These are phyloP conservation scores for Octomys mimax DNA, from an alignment of 2,797 vertebrate genomes.

Conservation along the genomic window DNA sequence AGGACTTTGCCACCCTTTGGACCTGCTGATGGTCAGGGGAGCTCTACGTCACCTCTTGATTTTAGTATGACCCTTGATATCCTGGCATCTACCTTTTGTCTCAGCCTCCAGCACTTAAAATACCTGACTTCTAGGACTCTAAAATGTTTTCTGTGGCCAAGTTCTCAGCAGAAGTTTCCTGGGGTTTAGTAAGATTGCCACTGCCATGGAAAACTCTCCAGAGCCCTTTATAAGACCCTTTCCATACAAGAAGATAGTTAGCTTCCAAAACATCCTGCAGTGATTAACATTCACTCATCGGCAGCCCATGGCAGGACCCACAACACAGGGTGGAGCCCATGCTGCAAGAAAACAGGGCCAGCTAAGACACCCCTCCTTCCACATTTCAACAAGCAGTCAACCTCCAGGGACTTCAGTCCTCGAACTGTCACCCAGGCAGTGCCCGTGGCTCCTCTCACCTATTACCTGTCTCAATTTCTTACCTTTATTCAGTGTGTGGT, in stretches of 20 bases:
- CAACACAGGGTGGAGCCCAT: too few relatives aligned
- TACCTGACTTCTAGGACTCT: background rate
- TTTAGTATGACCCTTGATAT: rapidly evolving
- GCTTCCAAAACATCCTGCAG: background rate
- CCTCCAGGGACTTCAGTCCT: background rate
- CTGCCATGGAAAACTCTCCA: background rate
- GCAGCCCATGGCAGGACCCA: background rate
- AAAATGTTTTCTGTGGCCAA: background rate
- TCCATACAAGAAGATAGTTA: too few relatives aligned
- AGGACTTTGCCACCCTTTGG: background rate
- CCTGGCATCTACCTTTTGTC: too few relatives aligned
- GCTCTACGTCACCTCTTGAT: background rate
- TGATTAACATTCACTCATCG: background rate
- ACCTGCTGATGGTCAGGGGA: background rate
- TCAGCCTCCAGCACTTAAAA: background rate
- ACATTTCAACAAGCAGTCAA: background rate
- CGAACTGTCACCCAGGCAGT: background rate
- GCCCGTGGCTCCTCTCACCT: background rate
- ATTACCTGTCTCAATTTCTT: background rate
- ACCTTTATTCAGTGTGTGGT: too few relatives aligned
- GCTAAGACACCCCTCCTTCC: background rate
- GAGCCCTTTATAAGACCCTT: background rate
- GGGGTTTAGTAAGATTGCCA: background rate
- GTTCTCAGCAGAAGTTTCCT: background rate
- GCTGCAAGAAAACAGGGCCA: background rate